These are phyloP conservation scores for Andrena hattorfiana DNA, from an alignment of 2,888 invertebrate species.

Conservation along the genomic window DNA sequence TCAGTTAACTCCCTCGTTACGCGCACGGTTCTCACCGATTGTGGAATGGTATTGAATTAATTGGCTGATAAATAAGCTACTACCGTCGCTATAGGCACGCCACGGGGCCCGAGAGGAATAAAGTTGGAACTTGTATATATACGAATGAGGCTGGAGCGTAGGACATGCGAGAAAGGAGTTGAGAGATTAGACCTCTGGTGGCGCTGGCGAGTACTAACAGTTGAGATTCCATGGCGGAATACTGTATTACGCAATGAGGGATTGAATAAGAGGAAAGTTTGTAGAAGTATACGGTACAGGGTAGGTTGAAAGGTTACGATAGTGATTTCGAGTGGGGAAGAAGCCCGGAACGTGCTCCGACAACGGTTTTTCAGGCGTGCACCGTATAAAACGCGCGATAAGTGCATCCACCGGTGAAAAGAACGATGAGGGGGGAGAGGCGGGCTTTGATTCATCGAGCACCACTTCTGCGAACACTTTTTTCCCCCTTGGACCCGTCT, in stretches of 20 bases:
- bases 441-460: constrained; percentile 69
- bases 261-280: neutral
- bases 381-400: constrained; percentile 46
- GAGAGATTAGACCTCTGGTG: no score
- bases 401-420: constrained; percentile 51
- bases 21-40: neutral
- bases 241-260: no score
- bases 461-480: constrained; percentile 64
- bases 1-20: neutral
- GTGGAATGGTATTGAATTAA: no score
- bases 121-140: no score
- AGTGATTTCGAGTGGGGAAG: neutral
- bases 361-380: constrained; percentile 30
- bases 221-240: no score
- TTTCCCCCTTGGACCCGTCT: constrained; percentile 15
- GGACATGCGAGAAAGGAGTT: no score
- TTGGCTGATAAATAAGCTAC: no score
- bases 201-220: no score
- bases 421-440: constrained; percentile 29
- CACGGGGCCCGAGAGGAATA: no score
- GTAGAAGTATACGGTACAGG: neutral
- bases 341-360: constrained; percentile 26
- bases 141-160: no score
- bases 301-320: neutral
- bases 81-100: no score